phyloP scores from a whole-genome alignment of 2,888 invertebrate genomes.

The Epsilonema sp. region DNA sequence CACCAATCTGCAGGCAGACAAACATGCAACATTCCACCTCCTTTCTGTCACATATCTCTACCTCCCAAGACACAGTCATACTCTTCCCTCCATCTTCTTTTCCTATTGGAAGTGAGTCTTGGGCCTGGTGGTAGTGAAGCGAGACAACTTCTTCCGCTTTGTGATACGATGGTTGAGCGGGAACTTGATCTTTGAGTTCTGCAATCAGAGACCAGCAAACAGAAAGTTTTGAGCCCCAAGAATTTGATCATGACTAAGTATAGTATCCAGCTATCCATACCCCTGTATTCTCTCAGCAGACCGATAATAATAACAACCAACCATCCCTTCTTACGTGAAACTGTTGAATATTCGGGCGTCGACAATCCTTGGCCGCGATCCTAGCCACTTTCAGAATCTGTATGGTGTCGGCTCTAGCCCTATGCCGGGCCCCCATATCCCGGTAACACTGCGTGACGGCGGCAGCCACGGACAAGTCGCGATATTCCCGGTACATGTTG shows the following conservation, averaged over 20 bases:
- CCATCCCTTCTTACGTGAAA: too few species aligned
- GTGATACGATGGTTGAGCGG: conserved; percentile 54
- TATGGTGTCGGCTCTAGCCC: conserved; percentile 90
- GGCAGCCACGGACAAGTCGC: conserved; percentile 79
- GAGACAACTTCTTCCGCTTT: conserved; percentile 34
- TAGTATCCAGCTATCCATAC: too few species aligned
- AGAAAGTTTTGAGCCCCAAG: too few species aligned
- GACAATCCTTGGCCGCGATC: conserved; percentile 65
- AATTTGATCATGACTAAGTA: too few species aligned
- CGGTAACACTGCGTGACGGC: conserved; percentile 85
- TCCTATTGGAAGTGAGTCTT: conserved; percentile 34
- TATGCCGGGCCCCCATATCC: conserved; percentile 94
- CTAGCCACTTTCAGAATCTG: conserved; percentile 91
- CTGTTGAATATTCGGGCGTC: conserved; percentile 84
- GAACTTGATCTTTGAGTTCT: conserved; percentile 75
- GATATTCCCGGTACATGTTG: conserved; percentile 99
- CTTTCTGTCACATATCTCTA: too few species aligned
- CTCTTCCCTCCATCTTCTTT: too few species aligned
- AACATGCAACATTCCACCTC: too few species aligned
- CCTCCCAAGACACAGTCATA: too few species aligned
- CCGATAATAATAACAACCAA: too few species aligned
- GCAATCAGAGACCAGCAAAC: too few species aligned
- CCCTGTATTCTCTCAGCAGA: too few species aligned
- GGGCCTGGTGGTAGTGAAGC: conserved; percentile 38
- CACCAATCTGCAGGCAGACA: too few species aligned